Percentiles rank a stretch among this genome's conserved stretches.
phyloP scores from a whole-genome alignment of 92 coral and sea anemone species.

The Epizoanthus stellaris region DNA sequence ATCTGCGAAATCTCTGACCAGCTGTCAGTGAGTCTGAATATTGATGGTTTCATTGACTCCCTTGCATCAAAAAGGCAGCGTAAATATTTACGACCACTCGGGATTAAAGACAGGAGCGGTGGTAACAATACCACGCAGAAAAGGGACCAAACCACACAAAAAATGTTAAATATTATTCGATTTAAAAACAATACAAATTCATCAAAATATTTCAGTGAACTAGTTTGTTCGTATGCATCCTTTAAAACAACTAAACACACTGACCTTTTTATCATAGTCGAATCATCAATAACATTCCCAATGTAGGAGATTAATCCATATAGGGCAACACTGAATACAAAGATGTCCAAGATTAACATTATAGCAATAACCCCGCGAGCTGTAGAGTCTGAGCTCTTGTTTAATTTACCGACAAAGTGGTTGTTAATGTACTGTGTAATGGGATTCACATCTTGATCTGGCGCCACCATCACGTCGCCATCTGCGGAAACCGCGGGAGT shows the following conservation, averaged over 20 bases:
- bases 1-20: no score
- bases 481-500: neutral
- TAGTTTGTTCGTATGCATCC: no score
- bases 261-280: no score
- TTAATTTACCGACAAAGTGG: neutral
- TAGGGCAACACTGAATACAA: neutral
- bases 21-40: no score
- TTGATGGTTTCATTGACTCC: no score
- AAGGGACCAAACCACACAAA: neutral
- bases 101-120: no score
- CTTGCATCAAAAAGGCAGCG: no score
- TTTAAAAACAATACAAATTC: no score
- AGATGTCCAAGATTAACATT: neutral
- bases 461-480: neutral
- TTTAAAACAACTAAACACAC: no score
- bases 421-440: neutral
- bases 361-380: neutral
- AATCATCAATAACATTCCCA: no score
- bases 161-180: neutral
- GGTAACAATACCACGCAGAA: neutral
- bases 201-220: no score
- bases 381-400: neutral
- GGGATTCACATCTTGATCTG: conserved; percentile 1
- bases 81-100: no score
- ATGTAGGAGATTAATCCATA: neutral